A percentile compares a stretch with the other conserved stretches of the same genome.
Evolutionary conservation across 2,797 vertebrate species (phyloP).

Genomic region (Astyanax mexicanus): DNA sequence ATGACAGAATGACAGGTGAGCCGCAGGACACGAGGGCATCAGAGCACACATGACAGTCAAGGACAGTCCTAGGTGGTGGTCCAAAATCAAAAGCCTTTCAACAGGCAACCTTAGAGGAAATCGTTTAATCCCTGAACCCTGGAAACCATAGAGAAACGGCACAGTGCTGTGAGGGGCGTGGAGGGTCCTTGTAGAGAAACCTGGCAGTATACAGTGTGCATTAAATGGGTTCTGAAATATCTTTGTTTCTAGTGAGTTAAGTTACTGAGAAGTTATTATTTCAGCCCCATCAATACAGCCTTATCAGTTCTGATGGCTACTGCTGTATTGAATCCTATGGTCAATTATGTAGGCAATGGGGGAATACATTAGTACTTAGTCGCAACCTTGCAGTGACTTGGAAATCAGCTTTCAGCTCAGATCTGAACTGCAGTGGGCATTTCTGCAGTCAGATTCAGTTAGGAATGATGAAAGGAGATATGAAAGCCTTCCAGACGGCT

Average conservation of each 20-base stretch:
- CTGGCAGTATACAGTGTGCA: constrained; percentile 15
- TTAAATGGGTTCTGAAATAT: background rate
- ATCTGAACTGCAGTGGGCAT: constrained; percentile 64
- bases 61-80: constrained; percentile 16
- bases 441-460: constrained; percentile 74
- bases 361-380: background rate
- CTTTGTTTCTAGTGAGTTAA: background rate
- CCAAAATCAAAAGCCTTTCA: constrained; percentile 31
- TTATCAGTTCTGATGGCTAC: background rate
- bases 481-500: background rate
- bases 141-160: constrained; percentile 1
- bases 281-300: background rate
- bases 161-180: background rate
- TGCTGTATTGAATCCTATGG: background rate
- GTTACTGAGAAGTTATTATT: background rate
- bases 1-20: constrained; percentile 7
- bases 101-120: background rate
- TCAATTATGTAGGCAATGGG: background rate
- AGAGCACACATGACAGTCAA: constrained; percentile 5
- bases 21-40: background rate
- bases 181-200: background rate
- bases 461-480: constrained; percentile 54
- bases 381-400: background rate
- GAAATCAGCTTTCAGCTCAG: constrained; percentile 28
- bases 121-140: constrained; percentile 25